Evolutionary conservation across 1,140 invertebrate genomes (phyloP).

Genomic region (Drosophila parabipectinata): DNA sequence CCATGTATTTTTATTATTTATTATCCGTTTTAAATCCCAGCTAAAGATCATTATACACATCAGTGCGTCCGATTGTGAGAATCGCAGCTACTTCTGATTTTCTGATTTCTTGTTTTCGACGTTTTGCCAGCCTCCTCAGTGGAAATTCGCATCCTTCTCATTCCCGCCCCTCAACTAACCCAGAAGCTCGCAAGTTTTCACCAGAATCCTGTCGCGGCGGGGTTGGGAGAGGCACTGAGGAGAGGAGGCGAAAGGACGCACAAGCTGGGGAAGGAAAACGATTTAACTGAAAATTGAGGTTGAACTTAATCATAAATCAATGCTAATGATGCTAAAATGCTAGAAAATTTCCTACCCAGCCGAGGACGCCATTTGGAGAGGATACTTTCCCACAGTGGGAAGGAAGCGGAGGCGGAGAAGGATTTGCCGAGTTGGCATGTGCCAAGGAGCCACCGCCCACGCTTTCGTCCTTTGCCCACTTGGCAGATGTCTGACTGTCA

Average conservation of each 20-base stretch:
- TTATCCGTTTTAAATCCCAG: conserved; percentile 82
- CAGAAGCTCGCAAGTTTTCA: conserved; percentile 36
- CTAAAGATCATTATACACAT: conserved; percentile 83
- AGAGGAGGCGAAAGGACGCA: conserved; percentile 28
- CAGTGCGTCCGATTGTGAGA: conserved; percentile 81
- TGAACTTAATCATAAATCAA: conserved; percentile 84
- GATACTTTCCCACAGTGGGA: conserved; percentile 57
- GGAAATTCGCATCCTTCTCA: neutral
- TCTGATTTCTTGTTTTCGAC: conserved; percentile 81
- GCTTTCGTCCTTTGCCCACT: conserved; percentile 29
- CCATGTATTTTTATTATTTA: conserved; percentile 82
- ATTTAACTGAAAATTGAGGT: conserved; percentile 84
- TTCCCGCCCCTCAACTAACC: neutral
- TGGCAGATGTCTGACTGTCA: conserved; percentile 83
- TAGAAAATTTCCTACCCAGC: conserved; percentile 72
- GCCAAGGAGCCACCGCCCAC: conserved; percentile 37
- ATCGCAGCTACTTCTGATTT: conserved; percentile 79
- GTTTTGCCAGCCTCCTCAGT: conserved; percentile 46
- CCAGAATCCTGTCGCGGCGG: conserved; percentile 15
- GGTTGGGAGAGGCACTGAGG: neutral
- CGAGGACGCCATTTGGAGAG: conserved; percentile 65
- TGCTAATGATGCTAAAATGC: conserved; percentile 84
- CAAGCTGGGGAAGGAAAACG: conserved; percentile 71
- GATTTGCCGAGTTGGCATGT: conserved; percentile 79
- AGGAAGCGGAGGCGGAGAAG: conserved; percentile 13